These are phyloP conservation scores for Perca fluviatilis DNA, from an alignment of 2,113 vertebrate species.

Conservation along the genomic window DNA sequence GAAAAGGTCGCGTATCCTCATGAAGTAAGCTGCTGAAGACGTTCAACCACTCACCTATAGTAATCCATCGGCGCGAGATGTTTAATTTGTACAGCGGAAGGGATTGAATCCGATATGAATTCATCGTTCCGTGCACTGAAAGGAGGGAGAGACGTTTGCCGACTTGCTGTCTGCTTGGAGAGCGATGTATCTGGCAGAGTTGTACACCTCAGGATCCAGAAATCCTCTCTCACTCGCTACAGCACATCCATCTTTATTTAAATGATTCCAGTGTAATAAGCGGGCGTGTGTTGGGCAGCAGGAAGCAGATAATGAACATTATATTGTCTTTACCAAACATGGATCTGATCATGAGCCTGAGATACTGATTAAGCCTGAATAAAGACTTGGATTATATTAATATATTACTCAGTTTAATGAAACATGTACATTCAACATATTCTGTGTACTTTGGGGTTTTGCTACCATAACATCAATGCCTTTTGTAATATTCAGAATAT, in stretches of 20 bases:
- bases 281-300: neutral
- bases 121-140: neutral
- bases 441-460: neutral
- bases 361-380: neutral
- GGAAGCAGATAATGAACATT: neutral
- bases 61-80: neutral
- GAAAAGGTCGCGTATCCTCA: slow-evolving; percentile 61
- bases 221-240: neutral
- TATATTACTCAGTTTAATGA: neutral
- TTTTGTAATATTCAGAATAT: neutral
- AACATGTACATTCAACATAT: neutral
- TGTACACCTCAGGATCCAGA: slow-evolving; percentile 19
- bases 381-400: neutral
- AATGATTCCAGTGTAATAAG: neutral
- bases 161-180: neutral
- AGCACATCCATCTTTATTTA: neutral
- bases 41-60: neutral
- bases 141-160: neutral
- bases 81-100: neutral
- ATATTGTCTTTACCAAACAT: neutral
- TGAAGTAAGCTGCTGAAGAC: slow-evolving; percentile 41
- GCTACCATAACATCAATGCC: neutral
- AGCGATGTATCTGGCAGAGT: neutral
- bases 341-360: neutral
- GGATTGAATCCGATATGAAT: neutral